Percentiles rank a stretch among this genome's conserved stretches.
Evolutionary conservation across 2,888 invertebrate species (phyloP).

Genomic region (Amphipoea oculea): DNA sequence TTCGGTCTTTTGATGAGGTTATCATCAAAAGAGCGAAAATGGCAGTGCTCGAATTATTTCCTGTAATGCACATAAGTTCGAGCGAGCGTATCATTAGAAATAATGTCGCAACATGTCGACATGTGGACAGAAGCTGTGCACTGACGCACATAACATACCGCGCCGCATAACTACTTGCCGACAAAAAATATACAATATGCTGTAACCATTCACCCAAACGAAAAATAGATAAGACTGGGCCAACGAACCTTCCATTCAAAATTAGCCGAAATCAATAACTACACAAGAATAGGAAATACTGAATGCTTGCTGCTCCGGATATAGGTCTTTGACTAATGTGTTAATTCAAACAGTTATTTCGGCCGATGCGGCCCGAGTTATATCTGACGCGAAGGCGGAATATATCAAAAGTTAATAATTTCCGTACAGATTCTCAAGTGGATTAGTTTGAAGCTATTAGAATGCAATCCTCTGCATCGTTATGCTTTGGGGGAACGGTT

Average conservation of each 20-base stretch:
- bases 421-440: neutral
- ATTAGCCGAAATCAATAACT: slow-evolving; percentile 45
- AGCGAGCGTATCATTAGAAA: slow-evolving; percentile 43
- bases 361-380: neutral
- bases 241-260: slow-evolving; percentile 42
- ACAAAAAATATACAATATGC: slow-evolving; percentile 49
- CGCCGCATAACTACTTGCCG: slow-evolving; percentile 40
- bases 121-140: slow-evolving; percentile 71
- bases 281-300: slow-evolving; percentile 22
- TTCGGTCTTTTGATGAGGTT: neutral
- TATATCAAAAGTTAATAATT: slow-evolving; percentile 17
- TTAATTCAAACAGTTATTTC: slow-evolving; percentile 17
- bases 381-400: slow-evolving; percentile 6
- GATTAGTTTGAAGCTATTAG: slow-evolving; percentile 1
- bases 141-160: slow-evolving; percentile 69
- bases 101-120: slow-evolving; percentile 61
- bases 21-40: slow-evolving; percentile 4
- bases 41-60: slow-evolving; percentile 33
- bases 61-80: slow-evolving; percentile 28
- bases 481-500: neutral
- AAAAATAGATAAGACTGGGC: slow-evolving; percentile 47
- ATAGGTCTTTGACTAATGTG: slow-evolving; percentile 2
- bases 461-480: neutral
- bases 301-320: neutral
- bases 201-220: slow-evolving; percentile 30